Evolutionary conservation across 1,140 invertebrate species (phyloP), one percentile per base, ranked within the genome.

Genomic region (Drosophila pallidifrons): DNA sequence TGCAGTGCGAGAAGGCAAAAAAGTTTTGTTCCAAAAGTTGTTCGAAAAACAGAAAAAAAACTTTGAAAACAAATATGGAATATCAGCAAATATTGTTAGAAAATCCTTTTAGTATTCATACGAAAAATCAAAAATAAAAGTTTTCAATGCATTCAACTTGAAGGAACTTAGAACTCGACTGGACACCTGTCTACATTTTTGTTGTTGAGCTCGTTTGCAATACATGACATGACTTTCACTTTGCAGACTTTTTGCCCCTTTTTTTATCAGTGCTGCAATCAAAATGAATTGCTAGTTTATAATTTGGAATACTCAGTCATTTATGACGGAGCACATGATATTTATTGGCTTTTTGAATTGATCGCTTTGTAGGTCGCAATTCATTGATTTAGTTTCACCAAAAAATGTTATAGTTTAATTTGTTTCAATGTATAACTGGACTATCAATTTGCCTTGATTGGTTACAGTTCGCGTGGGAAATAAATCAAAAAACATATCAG

Each of bases 171-270:
- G 30, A 46, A 45, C 13, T 35, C 45, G 45, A 32, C 20, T 28
- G 32, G 64, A 77, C 63, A 74, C 51, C 75, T 77, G 70, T 54
- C 45, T 8, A 74, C 52, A 43, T 63, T 46, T n/a, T 20, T 6
- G 8, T 10, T 13, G 15, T 13, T 5, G 11, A 25, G 20, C 1
- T 32, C 32, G 32, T 11, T 25, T 38, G 32, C 20, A n/a, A 35
- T 41, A 71, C 64, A 73, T 85, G 64, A 59, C 49, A 43, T 51
- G 47, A 59, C 30, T 73, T 71, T 57, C 55, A 32, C n/a, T 66
- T 43, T 13, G 1, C n/a, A 15, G 43, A 59, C 16, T 25, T 61
- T 32, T 43, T 43, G 1, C 0, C 41, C n/a, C 4, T 3, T 0
- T 43, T 6, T 16, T 54, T 43, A 7, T 10, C 55, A 11, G 11